These are phyloP conservation scores for Ips typographus DNA, from an alignment of 1,140 invertebrate species.

Conservation along the genomic window DNA sequence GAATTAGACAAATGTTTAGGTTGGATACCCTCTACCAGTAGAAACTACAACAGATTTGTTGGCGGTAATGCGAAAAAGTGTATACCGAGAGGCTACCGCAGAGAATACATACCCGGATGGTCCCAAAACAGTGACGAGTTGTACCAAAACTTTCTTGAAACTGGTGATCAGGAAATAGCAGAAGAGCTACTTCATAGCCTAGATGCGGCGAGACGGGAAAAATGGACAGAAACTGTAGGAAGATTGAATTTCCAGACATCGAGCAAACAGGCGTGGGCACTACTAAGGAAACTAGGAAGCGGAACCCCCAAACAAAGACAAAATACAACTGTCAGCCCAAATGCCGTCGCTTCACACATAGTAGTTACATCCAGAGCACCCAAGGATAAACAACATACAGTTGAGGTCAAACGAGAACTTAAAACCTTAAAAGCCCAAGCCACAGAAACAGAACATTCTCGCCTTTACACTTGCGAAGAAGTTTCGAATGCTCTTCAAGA, in stretches of 20 bases:
- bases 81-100: constrained; percentile 25
- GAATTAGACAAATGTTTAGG: no score
- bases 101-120: constrained; percentile 30
- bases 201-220: constrained; percentile 27
- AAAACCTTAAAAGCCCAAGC: constrained; percentile 26
- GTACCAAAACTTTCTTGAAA: constrained; percentile 32
- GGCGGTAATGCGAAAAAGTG: constrained; percentile 15
- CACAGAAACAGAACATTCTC: constrained; percentile 20
- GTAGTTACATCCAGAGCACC: constrained; percentile 25
- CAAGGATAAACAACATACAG: constrained; percentile 28
- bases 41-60: neutral
- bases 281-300: constrained; percentile 28
- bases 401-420: constrained; percentile 19
- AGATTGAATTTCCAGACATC: constrained; percentile 30
- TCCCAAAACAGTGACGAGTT: constrained; percentile 26
- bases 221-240: constrained; percentile 32
- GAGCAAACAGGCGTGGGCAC: constrained; percentile 25
- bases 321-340: constrained; percentile 21
- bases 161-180: constrained; percentile 30
- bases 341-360: constrained; percentile 26
- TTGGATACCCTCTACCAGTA: no score
- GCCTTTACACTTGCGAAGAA: constrained; percentile 18
- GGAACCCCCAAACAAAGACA: constrained; percentile 14
- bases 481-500: constrained; percentile 17
- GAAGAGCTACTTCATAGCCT: constrained; percentile 32